A percentile compares a stretch with the other conserved stretches of the same genome.
Evolutionary conservation across 2,797 vertebrate genomes (phyloP).

Genomic region (Neosalanx taihuensis): DNA sequence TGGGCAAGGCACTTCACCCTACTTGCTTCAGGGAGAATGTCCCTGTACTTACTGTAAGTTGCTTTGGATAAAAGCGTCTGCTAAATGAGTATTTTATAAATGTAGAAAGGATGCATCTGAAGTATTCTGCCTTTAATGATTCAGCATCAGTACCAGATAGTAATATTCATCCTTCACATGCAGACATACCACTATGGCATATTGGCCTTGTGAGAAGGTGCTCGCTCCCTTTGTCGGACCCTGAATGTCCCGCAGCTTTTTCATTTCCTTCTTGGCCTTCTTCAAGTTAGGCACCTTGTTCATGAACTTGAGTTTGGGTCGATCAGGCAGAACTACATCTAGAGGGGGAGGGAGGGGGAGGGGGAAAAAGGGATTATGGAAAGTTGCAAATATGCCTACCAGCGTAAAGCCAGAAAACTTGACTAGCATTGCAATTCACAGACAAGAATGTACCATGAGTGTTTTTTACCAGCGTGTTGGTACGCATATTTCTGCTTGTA

Average conservation of each 20-base stretch:
- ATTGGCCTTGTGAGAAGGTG: slow-evolving; percentile 80
- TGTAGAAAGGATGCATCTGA: neutral
- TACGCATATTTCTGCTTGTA: too few species aligned
- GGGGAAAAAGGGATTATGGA: slow-evolving; percentile 6
- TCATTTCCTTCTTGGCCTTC: slow-evolving; percentile 79
- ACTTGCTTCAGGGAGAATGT: too few species aligned
- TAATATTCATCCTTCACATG: neutral
- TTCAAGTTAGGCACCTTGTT: slow-evolving; percentile 84
- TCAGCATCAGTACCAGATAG: too few species aligned
- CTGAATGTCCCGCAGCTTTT: slow-evolving; percentile 82
- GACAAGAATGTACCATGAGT: too few species aligned
- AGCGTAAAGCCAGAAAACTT: too few species aligned
- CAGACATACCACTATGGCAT: slow-evolving; percentile 86
- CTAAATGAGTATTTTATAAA: too few species aligned
- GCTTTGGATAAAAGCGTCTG: neutral
- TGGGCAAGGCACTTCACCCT: too few species aligned
- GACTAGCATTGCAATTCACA: too few species aligned
- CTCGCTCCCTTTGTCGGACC: slow-evolving; percentile 74
- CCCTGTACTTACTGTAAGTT: too few species aligned
- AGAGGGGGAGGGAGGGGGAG: neutral
- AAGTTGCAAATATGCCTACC: too few species aligned
- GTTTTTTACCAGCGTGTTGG: too few species aligned
- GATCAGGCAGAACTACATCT: slow-evolving; percentile 80
- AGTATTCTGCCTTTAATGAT: neutral
- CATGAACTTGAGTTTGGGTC: slow-evolving; percentile 82